Evolutionary conservation across 92 coral and sea anemone species (phyloP).

Genomic region (Siderastrea siderea): DNA sequence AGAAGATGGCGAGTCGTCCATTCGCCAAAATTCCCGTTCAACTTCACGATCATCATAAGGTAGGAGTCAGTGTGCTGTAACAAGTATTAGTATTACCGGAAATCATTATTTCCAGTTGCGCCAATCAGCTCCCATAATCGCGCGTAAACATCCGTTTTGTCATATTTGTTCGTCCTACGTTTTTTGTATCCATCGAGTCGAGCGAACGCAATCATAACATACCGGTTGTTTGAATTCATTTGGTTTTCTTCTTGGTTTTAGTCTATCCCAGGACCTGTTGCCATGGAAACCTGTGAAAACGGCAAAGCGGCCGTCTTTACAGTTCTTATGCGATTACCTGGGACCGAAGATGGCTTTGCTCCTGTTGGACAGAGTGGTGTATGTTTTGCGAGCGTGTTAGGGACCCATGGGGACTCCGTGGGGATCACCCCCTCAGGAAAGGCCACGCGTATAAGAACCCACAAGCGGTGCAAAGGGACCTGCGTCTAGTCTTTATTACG

Average conservation of each 20-base stretch:
- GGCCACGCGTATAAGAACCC: background rate
- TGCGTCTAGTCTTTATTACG: background rate
- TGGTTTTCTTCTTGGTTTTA: conserved; percentile 8
- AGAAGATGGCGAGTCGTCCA: conserved; percentile 83
- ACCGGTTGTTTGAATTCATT: background rate
- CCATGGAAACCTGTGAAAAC: conserved; percentile 71
- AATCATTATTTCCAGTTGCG: too few species aligned
- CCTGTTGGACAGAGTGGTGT: conserved; percentile 82
- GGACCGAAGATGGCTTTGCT: conserved; percentile 67
- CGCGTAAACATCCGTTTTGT: too few species aligned
- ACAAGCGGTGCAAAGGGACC: background rate
- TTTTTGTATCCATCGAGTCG: background rate
- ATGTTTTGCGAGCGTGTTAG: conserved; percentile 79
- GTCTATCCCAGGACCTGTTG: conserved; percentile 60
- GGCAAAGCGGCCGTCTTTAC: conserved; percentile 68
- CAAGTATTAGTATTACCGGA: background rate
- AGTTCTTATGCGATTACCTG: conserved; percentile 66
- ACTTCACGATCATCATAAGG: conserved; percentile 44
- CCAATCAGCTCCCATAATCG: too few species aligned
- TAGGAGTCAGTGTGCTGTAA: background rate
- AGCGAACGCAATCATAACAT: background rate
- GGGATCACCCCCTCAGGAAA: background rate
- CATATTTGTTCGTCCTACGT: too few species aligned
- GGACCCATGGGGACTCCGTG: conserved; percentile 36
- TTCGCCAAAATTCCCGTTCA: conserved; percentile 67